Conservation (phyloP, 2,888 invertebrate species). For the Aphrophora alni region DNA sequence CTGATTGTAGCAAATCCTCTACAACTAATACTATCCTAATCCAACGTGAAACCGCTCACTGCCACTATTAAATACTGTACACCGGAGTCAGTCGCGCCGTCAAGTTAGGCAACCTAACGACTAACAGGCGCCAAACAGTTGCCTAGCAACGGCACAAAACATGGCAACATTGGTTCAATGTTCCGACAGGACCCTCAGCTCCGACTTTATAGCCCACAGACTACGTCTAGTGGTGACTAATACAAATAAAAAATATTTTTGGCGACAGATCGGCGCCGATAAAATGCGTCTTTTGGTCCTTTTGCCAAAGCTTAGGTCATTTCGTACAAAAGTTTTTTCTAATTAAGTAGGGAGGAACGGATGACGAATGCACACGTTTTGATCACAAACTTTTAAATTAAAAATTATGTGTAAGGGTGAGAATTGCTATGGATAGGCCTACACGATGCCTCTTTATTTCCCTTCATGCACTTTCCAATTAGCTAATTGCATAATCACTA, state of each 20-base stretch:
- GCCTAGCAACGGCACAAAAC: neutral
- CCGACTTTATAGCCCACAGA: neutral
- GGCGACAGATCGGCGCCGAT: neutral
- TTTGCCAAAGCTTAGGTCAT: too few relatives aligned
- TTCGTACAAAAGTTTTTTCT: too few relatives aligned
- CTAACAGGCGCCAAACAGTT: neutral
- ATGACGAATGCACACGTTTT: too few relatives aligned
- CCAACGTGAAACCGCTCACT: neutral
- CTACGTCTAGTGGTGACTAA: neutral
- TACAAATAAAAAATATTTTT: neutral
- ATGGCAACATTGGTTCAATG: neutral
- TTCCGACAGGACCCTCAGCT: neutral
- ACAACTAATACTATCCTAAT: neutral
- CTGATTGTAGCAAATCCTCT: too few relatives aligned
- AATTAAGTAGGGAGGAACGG: too few relatives aligned
- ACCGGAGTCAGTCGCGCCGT: neutral
- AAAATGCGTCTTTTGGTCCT: too few relatives aligned
- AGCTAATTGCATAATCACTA: too few relatives aligned
- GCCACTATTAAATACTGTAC: neutral
- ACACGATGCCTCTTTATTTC: too few relatives aligned
- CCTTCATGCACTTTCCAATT: too few relatives aligned
- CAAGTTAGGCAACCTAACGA: neutral
- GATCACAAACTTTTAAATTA: too few relatives aligned
- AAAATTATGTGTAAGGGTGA: too few relatives aligned
- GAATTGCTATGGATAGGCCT: too few relatives aligned